Evolutionary conservation across 2,888 invertebrate genomes (phyloP), one percentile per base, ranked within the genome.

Genomic region (Machimus atricapillus): DNA sequence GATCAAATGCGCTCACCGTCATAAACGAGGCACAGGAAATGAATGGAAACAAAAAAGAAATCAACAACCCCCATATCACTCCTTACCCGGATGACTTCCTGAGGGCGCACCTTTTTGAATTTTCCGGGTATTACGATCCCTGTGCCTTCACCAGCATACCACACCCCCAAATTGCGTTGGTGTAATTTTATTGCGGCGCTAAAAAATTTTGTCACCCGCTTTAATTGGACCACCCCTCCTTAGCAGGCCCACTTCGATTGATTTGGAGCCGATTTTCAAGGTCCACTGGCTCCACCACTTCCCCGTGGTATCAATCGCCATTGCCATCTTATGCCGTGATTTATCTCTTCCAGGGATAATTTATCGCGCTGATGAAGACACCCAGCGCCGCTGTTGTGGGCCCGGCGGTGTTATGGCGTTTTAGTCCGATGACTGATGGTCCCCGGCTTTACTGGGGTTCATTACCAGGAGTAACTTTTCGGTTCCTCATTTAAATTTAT

Each of bases 21-120:
- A 82, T 82, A 82, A 66, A 66, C 27, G 14, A 34, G 19, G 58
- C 23, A 8, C 82, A 82, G 82, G 66, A 82, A 82, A 82, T 82
- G 40, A 82, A 82, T 82, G 14, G 34, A 52, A 52, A 52, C 46
- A 31, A 46, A 23, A 31, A 78, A 12, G 34, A 46, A 66, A 27
- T 23, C 23, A 66, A 23, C 27, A 7, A 12, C 23, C 58, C 58
- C 58, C 27, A 2, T 12, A 66, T 66, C 12, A 23, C 27, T 12
- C 66, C 2, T 66, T 23, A 1, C 0, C 12, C 12, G 12, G 12
- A 12, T 9, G 66, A 27, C 23, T 27, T 66, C 66, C 23, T 66
- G 27, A 27, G 23, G 66, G 66, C 8, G 14, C 19, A 2, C 23
- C 27, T 66, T 66, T 66, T 66, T 9, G 66, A 6, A 66, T 66